A percentile compares a stretch with the other conserved stretches of the same genome.
These are phyloP conservation scores for Epizoanthus rinbou DNA, from an alignment of 92 coral and sea anemone genomes.

Conservation along the genomic window DNA sequence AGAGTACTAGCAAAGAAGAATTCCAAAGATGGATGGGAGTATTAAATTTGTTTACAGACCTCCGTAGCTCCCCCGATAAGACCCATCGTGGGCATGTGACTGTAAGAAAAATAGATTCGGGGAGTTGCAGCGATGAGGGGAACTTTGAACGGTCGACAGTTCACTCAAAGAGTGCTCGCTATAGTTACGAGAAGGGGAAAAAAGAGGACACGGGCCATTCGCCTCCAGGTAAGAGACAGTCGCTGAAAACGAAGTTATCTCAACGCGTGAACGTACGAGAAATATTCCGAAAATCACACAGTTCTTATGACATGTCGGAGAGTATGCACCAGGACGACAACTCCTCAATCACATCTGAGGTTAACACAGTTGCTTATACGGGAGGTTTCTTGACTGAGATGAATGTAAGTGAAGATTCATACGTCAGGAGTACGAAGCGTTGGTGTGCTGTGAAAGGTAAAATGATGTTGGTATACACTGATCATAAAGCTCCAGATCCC, in stretches of 20 bases:
- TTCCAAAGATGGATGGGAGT: conserved; percentile 82
- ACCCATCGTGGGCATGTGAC: conserved; percentile 34
- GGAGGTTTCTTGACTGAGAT: conserved; percentile 79
- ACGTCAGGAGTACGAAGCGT: conserved; percentile 56
- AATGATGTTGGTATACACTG: conserved; percentile 67
- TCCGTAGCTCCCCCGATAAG: conserved; percentile 63
- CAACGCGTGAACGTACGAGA: conserved; percentile 80
- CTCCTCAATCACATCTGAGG: conserved; percentile 49
- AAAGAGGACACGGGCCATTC: conserved; percentile 66
- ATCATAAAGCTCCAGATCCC: conserved; percentile 70
- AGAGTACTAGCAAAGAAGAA: conserved; percentile 67
- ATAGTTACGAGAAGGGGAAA: conserved; percentile 49
- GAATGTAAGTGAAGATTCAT: conserved; percentile 53
- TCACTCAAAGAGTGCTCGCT: conserved; percentile 58
- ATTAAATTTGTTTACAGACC: conserved; percentile 71
- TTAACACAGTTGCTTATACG: conserved; percentile 67
- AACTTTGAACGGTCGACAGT: conserved; percentile 62
- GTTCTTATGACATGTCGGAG: conserved; percentile 74
- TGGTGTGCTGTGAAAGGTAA: conserved; percentile 82
- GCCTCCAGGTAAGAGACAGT: conserved; percentile 65
- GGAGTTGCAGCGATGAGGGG: conserved; percentile 44
- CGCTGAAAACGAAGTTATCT: conserved; percentile 73
- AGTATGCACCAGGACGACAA: conserved; percentile 46
- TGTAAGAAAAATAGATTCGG: conserved; percentile 43
- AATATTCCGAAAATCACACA: conserved; percentile 76